Conservation (phyloP, 1,140 invertebrate genomes). For the Cydia pomonella region DNA sequence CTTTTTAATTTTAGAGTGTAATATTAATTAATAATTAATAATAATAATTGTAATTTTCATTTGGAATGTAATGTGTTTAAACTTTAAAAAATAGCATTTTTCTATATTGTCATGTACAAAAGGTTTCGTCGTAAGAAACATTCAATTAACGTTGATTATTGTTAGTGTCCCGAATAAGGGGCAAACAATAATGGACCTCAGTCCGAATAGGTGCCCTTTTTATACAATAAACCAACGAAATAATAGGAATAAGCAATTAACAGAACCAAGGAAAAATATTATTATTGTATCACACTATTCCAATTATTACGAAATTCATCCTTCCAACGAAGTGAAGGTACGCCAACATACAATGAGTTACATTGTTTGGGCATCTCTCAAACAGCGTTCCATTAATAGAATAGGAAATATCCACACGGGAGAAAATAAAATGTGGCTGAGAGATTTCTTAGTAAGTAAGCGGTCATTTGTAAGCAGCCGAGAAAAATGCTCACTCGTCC, state of each 20-base stretch:
- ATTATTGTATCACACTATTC: neutral
- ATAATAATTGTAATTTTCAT: too few relatives aligned
- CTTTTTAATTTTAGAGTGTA: too few relatives aligned
- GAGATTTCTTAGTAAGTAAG: slow-evolving; percentile 64
- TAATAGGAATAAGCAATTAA: neutral
- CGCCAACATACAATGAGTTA: slow-evolving; percentile 45
- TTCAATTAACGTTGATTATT: slow-evolving; percentile 11
- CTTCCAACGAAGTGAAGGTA: neutral
- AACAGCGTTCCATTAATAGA: slow-evolving; percentile 70
- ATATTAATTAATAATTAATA: too few relatives aligned
- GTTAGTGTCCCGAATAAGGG: neutral
- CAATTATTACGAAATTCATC: slow-evolving; percentile 23
- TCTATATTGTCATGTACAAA: too few relatives aligned
- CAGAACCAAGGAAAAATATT: slow-evolving; percentile 9
- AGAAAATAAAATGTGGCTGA: slow-evolving; percentile 63
- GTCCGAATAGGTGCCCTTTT: neutral
- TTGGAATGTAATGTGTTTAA: too few relatives aligned
- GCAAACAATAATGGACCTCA: neutral
- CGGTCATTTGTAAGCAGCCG: slow-evolving; percentile 71
- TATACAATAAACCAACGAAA: slow-evolving; percentile 1
- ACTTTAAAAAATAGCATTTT: too few relatives aligned
- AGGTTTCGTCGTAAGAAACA: neutral
- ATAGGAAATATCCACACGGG: slow-evolving; percentile 64
- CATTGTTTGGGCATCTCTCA: slow-evolving; percentile 61
- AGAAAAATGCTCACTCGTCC: slow-evolving; percentile 70